These are phyloP conservation scores for Willisornis vidua DNA, from an alignment of 2,113 vertebrate species.

Conservation along the genomic window DNA sequence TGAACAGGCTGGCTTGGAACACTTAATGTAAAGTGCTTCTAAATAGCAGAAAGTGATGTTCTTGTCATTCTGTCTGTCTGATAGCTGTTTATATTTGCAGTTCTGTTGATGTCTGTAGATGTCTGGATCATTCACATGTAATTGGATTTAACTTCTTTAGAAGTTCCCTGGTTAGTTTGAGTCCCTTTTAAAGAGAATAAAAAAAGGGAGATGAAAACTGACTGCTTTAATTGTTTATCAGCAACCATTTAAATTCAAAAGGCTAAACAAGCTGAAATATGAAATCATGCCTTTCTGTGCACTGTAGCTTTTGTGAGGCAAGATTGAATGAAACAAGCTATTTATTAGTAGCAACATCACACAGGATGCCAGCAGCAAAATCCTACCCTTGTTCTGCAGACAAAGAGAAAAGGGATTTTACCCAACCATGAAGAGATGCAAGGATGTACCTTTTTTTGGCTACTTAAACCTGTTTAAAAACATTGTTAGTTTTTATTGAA, in stretches of 20 bases:
- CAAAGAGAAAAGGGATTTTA: constrained; percentile 4
- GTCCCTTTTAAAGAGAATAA: constrained; percentile 64
- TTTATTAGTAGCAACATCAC: constrained; percentile 43
- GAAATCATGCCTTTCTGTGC: constrained; percentile 62
- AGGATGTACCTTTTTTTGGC: constrained; percentile 61
- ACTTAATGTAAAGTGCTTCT: constrained; percentile 63
- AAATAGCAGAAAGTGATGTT: constrained; percentile 26
- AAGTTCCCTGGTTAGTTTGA: constrained; percentile 59
- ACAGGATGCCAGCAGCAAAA: constrained; percentile 41
- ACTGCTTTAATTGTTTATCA: constrained; percentile 15
- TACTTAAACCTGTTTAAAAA: constrained; percentile 57
- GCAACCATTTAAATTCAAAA: constrained; percentile 31
- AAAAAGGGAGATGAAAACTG: constrained; percentile 77
- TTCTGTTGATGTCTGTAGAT: constrained; percentile 32
- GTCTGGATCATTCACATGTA: constrained; percentile 1
- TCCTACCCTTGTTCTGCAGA: not conserved
- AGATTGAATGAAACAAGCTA: constrained; percentile 50
- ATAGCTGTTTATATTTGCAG: constrained; percentile 45
- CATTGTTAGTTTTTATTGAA: constrained; percentile 62
- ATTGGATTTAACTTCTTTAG: not conserved
- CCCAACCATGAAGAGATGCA: not conserved
- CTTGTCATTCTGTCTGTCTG: constrained; percentile 37
- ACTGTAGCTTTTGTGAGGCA: constrained; percentile 47
- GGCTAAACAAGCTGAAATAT: constrained; percentile 21
- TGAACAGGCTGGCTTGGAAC: not conserved